phyloP scores from a whole-genome alignment of 2,888 invertebrate genomes.

The Andrena flavipes region DNA sequence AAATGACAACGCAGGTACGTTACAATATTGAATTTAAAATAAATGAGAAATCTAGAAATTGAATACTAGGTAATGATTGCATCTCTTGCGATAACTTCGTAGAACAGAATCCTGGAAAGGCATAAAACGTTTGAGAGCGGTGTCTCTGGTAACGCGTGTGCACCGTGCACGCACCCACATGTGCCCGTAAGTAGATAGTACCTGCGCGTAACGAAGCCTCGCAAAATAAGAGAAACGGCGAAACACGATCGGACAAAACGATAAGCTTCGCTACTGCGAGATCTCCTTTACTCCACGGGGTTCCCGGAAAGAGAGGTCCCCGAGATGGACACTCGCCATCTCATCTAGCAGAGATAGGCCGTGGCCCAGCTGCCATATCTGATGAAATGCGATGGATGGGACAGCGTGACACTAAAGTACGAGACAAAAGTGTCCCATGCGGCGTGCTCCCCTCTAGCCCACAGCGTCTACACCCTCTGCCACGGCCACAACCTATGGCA shows the following conservation, averaged over 20 bases:
- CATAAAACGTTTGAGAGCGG: neutral
- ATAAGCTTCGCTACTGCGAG: slow-evolving; percentile 78
- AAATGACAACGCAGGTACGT: too few species aligned
- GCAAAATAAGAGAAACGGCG: slow-evolving; percentile 75
- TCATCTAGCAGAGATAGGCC: slow-evolving; percentile 78
- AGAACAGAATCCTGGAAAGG: neutral
- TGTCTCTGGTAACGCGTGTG: slow-evolving; percentile 2
- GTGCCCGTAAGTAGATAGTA: slow-evolving; percentile 61
- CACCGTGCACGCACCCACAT: slow-evolving; percentile 41
- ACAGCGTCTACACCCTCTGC: slow-evolving; percentile 28
- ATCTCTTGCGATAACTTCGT: neutral
- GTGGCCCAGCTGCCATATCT: slow-evolving; percentile 76
- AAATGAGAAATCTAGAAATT: neutral
- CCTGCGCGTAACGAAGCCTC: slow-evolving; percentile 71
- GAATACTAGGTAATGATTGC: slow-evolving; percentile 1
- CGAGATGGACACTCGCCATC: slow-evolving; percentile 76
- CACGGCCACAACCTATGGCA: slow-evolving; percentile 48
- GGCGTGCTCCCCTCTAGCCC: slow-evolving; percentile 46
- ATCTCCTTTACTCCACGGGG: slow-evolving; percentile 73
- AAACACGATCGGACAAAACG: slow-evolving; percentile 77
- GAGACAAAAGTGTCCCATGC: slow-evolving; percentile 75
- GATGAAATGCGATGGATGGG: slow-evolving; percentile 77
- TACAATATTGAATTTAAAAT: neutral
- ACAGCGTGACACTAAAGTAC: slow-evolving; percentile 75
- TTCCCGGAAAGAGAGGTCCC: slow-evolving; percentile 78